Conservation (phyloP, 2,888 invertebrate species). For the Bellardia bayeri region DNA sequence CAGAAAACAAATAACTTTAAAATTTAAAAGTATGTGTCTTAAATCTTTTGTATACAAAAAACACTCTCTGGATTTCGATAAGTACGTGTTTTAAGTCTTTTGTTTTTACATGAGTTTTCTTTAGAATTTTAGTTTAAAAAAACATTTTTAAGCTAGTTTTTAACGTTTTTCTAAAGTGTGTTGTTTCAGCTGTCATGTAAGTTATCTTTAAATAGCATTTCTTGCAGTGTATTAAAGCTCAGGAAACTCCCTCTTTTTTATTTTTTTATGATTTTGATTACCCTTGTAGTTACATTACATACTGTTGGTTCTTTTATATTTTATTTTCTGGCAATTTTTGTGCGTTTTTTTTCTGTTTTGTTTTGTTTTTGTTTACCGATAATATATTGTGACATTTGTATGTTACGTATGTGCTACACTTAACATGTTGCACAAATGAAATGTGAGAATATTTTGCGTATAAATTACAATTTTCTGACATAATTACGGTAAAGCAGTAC, state of each 20-base stretch:
- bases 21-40: neutral
- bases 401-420: constrained; percentile 70
- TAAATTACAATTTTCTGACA: constrained; percentile 77
- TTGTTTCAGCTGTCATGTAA: too few relatives aligned
- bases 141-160: too few relatives aligned
- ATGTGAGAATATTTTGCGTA: constrained; percentile 75
- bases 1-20: too few relatives aligned
- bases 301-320: constrained; percentile 31
- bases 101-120: neutral
- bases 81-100: constrained; percentile 31
- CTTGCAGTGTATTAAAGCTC: constrained; percentile 31
- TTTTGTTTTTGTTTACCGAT: constrained; percentile 52
- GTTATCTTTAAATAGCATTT: constrained; percentile 7
- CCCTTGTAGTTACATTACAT: constrained; percentile 36
- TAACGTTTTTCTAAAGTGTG: too few relatives aligned
- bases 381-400: constrained; percentile 76
- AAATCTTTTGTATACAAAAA: neutral
- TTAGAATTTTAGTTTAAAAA: neutral
- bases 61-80: neutral
- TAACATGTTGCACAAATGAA: constrained; percentile 71
- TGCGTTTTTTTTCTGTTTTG: constrained; percentile 29
- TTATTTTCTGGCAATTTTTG: constrained; percentile 9
- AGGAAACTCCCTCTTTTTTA: constrained; percentile 46
- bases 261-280: constrained; percentile 33
- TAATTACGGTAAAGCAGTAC: constrained; percentile 75